Percentiles rank a stretch among this genome's conserved stretches.
These are phyloP conservation scores for Stenodera caucasica DNA, from an alignment of 2,888 invertebrate genomes.

Conservation along the genomic window DNA sequence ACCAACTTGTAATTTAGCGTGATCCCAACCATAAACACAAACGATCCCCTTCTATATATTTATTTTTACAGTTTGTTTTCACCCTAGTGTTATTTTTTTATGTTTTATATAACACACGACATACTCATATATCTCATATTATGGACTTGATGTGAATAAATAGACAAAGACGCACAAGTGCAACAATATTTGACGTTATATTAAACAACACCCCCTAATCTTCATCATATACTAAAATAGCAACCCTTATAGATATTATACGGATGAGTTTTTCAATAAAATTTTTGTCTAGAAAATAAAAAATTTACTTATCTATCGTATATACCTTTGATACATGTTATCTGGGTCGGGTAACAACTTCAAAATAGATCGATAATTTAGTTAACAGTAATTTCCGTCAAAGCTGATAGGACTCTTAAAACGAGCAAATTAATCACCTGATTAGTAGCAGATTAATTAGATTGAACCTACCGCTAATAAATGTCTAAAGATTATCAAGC, in stretches of 20 bases:
- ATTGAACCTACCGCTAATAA: neutral
- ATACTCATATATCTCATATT: slow-evolving; percentile 12
- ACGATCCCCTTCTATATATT: slow-evolving; percentile 35
- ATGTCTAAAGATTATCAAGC: neutral
- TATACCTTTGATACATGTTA: too few species aligned
- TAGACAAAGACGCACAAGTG: slow-evolving; percentile 3
- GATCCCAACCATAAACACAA: slow-evolving; percentile 32
- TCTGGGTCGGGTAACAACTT: too few species aligned
- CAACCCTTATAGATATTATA: slow-evolving; percentile 3
- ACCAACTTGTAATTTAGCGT: slow-evolving; percentile 34
- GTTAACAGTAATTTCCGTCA: neutral
- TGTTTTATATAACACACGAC: slow-evolving; percentile 38
- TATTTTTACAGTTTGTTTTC: slow-evolving; percentile 38
- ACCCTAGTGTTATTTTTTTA: slow-evolving; percentile 35
- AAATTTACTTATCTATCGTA: too few species aligned
- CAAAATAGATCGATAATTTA: neutral
- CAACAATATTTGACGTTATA: slow-evolving; percentile 1
- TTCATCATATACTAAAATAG: neutral
- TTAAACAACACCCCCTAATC: slow-evolving; percentile 4
- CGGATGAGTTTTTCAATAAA: neutral
- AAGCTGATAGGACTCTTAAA: neutral
- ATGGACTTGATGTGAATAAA: slow-evolving; percentile 5
- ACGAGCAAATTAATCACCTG: neutral
- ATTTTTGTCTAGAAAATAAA: too few species aligned
- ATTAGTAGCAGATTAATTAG: neutral